phyloP scores from a whole-genome alignment of 2,888 invertebrate species.

The Dorcus hopei region DNA sequence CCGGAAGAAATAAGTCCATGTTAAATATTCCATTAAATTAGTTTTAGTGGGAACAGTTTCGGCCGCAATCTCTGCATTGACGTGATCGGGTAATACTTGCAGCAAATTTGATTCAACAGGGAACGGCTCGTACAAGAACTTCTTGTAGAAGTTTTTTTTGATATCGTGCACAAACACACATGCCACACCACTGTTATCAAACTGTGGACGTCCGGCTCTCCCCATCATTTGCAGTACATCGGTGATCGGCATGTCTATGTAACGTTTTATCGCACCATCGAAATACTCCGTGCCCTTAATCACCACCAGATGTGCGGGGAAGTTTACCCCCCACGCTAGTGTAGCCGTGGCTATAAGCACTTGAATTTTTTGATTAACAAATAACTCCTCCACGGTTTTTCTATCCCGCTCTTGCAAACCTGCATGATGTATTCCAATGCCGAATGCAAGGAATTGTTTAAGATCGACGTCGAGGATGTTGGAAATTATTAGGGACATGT shows the following conservation, averaged over 20 bases:
- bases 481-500: slow-evolving; percentile 76
- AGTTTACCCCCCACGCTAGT: slow-evolving; percentile 98
- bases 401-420: slow-evolving; percentile 93
- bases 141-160: slow-evolving; percentile 98
- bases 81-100: slow-evolving; percentile 91
- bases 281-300: slow-evolving; percentile 96
- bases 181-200: slow-evolving; percentile 87
- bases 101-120: slow-evolving; percentile 96
- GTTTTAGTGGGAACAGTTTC: slow-evolving; percentile 92
- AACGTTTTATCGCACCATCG: slow-evolving; percentile 93
- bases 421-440: slow-evolving; percentile 98
- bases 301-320: slow-evolving; percentile 97
- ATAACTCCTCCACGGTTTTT: slow-evolving; percentile 87
- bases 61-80: slow-evolving; percentile 95
- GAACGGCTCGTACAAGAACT: slow-evolving; percentile 98
- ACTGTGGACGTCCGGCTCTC: slow-evolving; percentile 95
- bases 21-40: slow-evolving; percentile 92
- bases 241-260: slow-evolving; percentile 99
- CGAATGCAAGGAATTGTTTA: slow-evolving; percentile 91
- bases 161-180: slow-evolving; percentile 90
- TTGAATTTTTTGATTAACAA: slow-evolving; percentile 93
- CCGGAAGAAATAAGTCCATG: slow-evolving; percentile 98
- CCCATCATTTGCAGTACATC: slow-evolving; percentile 99
- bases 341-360: slow-evolving; percentile 95
- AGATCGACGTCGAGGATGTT: slow-evolving; percentile 74